Conservation (phyloP, 2,888 invertebrate species). For the Conomelus anceps region DNA sequence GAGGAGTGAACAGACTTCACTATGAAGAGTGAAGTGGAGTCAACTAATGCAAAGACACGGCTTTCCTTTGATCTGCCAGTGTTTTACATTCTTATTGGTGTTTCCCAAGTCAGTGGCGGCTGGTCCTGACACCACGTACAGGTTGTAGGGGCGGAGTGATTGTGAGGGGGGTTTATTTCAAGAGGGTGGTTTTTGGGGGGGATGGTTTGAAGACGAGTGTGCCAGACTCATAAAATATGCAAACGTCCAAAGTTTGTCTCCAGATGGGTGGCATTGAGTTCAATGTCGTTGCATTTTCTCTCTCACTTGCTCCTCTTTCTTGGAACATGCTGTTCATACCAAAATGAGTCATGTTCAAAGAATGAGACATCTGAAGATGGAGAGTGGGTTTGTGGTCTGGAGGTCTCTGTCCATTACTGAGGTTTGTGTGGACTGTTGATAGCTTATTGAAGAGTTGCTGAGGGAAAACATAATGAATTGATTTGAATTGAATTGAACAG, state of each 20-base stretch:
- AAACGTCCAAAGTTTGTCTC: background rate
- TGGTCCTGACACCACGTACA: background rate
- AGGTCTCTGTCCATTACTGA: background rate
- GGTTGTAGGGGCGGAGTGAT: background rate
- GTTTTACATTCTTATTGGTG: background rate
- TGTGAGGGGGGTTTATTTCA: background rate
- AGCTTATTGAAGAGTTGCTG: too few species aligned
- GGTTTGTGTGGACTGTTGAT: background rate
- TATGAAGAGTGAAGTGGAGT: too few species aligned
- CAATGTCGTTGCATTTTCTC: background rate
- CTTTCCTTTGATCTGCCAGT: background rate
- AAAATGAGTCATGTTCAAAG: background rate
- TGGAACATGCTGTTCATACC: background rate
- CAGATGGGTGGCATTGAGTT: background rate
- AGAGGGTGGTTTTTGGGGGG: background rate
- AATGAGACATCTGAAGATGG: background rate
- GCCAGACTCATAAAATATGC: background rate
- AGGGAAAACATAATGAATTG: too few species aligned
- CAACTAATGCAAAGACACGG: too few species aligned
- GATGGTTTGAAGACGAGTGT: background rate
- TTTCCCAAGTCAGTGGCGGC: background rate
- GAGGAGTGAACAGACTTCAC: background rate
- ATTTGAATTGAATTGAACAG: too few species aligned
- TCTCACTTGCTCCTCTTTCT: background rate
- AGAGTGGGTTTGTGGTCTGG: background rate